phyloP scores from a whole-genome alignment of 2,113 vertebrate species.

The Cheilinus undulatus region DNA sequence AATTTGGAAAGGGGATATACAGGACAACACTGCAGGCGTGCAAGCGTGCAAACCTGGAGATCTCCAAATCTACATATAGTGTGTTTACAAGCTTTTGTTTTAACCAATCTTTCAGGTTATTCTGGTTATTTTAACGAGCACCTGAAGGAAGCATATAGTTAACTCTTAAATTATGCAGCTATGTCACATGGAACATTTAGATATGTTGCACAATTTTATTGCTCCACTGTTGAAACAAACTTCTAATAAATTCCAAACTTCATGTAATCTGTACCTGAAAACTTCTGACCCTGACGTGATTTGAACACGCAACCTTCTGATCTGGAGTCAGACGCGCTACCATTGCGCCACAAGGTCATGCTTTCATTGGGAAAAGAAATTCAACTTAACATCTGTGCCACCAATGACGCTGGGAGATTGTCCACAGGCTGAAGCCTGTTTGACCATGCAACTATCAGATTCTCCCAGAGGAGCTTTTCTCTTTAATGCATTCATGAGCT shows the following conservation, averaged over 20 bases:
- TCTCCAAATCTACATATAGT: not conserved
- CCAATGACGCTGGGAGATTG: not conserved
- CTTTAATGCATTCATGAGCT: too few relatives aligned
- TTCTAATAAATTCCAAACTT: too few relatives aligned
- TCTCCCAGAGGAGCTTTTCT: too few relatives aligned
- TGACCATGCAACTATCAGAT: too few relatives aligned
- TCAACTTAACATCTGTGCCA: too few relatives aligned
- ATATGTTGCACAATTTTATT: too few relatives aligned
- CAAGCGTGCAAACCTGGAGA: not conserved
- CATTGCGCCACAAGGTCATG: constrained; percentile 47
- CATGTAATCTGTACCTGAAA: too few relatives aligned
- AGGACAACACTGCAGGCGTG: not conserved
- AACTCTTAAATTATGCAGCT: not conserved
- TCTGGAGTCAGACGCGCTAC: constrained; percentile 63
- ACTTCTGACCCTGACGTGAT: constrained; percentile 14
- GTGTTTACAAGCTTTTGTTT: not conserved
- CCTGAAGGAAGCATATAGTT: not conserved
- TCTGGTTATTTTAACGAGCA: not conserved
- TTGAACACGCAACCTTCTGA: constrained; percentile 60
- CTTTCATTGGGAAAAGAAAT: accelerated
- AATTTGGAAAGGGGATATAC: not conserved
- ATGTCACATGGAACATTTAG: not conserved
- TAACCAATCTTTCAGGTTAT: not conserved
- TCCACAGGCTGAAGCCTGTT: too few relatives aligned
- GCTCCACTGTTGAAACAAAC: too few relatives aligned